phyloP scores from a whole-genome alignment of 2,797 vertebrate genomes.

The Peromyscus eremicus region DNA sequence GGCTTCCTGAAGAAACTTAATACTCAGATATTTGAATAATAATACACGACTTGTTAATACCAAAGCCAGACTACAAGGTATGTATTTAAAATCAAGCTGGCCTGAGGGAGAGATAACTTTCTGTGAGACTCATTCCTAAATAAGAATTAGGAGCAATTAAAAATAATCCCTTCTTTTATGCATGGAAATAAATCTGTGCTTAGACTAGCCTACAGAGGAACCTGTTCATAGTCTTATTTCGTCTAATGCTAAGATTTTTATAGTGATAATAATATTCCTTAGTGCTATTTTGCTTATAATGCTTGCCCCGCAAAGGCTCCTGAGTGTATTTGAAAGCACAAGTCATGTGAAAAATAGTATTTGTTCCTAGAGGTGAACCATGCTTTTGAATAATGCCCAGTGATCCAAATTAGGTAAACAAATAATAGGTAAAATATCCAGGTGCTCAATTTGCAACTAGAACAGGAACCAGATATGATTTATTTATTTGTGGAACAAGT shows the following conservation, averaged over 20 bases:
- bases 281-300: background rate
- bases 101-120: slow-evolving; percentile 22
- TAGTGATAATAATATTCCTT: background rate
- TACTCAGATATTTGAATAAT: slow-evolving; percentile 26
- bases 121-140: background rate
- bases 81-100: slow-evolving; percentile 18
- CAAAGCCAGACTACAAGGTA: background rate
- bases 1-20: slow-evolving; percentile 9
- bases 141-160: slow-evolving; percentile 35
- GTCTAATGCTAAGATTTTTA: slow-evolving; percentile 32
- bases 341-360: background rate
- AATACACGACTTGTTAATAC: background rate
- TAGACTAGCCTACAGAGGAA: background rate
- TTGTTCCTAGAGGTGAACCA: background rate
- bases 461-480: background rate
- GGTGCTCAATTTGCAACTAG: slow-evolving; percentile 36
- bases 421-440: background rate
- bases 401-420: background rate
- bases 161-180: slow-evolving; percentile 38
- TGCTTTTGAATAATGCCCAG: slow-evolving; percentile 20
- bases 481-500: background rate
- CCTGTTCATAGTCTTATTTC: background rate
- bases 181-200: slow-evolving; percentile 17
- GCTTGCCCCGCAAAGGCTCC: slow-evolving; percentile 6
- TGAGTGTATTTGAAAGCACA: background rate